phyloP scores from a whole-genome alignment of 1,140 invertebrate species.

The Drosophila sturtevanti region DNA sequence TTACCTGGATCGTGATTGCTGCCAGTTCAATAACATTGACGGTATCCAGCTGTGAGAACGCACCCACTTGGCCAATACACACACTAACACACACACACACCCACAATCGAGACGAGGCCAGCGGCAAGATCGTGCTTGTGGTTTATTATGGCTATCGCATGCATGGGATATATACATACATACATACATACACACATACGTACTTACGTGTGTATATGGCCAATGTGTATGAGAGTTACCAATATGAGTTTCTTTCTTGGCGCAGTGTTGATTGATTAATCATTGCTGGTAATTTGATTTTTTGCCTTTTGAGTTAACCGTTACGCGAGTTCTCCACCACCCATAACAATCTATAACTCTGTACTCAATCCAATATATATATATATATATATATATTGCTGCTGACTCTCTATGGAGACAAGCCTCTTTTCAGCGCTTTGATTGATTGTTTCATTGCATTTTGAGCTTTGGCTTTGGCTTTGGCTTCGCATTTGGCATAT shows the following conservation, averaged over 20 bases:
- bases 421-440: conserved; percentile 71
- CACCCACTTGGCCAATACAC: conserved; percentile 67
- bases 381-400: too few species aligned
- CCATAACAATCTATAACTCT: neutral
- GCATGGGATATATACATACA: too few species aligned
- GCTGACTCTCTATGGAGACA: conserved; percentile 50
- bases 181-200: too few species aligned
- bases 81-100: conserved; percentile 49
- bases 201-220: too few species aligned
- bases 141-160: conserved; percentile 37
- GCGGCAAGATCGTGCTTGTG: conserved; percentile 51
- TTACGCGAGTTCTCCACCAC: conserved; percentile 46
- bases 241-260: conserved; percentile 2
- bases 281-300: conserved; percentile 79
- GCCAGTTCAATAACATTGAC: conserved; percentile 35
- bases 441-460: conserved; percentile 80
- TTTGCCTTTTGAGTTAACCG: conserved; percentile 74
- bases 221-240: conserved; percentile 13
- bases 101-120: conserved; percentile 69
- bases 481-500: conserved; percentile 47
- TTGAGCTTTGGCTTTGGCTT: conserved; percentile 49
- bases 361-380: neutral
- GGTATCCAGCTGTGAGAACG: conserved; percentile 77
- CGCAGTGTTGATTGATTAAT: conserved; percentile 76
- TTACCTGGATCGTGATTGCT: conserved; percentile 66